These are phyloP conservation scores for Acanthurus leucopareius DNA, from an alignment of 2,797 vertebrate genomes.

Conservation along the genomic window DNA sequence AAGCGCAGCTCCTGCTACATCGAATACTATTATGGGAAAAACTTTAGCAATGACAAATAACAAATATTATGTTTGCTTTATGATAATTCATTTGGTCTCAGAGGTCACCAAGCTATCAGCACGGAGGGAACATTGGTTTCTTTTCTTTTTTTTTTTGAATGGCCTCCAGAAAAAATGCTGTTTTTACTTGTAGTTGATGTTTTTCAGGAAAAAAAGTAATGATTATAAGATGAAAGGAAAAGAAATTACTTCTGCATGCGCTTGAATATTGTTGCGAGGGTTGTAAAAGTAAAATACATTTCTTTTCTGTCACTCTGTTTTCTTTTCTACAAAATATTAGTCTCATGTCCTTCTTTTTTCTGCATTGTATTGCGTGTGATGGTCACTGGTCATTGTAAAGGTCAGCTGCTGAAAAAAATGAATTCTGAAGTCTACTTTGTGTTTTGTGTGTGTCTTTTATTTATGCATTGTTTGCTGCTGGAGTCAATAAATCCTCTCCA, in stretches of 20 bases:
- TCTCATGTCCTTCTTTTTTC: not conserved
- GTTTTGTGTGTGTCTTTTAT: not conserved
- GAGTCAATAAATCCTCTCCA: no score
- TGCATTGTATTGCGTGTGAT: not conserved
- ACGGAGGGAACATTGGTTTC: slow-evolving; percentile 11
- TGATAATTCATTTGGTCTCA: slow-evolving; percentile 60
- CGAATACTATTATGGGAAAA: slow-evolving; percentile 35
- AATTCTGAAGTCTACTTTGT: not conserved
- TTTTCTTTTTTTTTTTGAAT: slow-evolving; percentile 18
- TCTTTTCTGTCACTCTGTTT: not conserved
- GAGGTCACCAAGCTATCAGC: slow-evolving; percentile 46
- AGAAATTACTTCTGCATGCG: not conserved
- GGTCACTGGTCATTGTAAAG: not conserved
- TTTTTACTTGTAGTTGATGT: slow-evolving; percentile 16
- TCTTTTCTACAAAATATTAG: not conserved
- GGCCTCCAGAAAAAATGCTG: not conserved
- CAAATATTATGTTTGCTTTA: slow-evolving; percentile 47
- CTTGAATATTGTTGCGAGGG: not conserved
- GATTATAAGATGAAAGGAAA: slow-evolving; percentile 14
- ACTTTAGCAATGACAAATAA: slow-evolving; percentile 47
- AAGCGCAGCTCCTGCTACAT: slow-evolving; percentile 22
- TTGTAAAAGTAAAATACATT: not conserved
- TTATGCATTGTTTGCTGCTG: not conserved
- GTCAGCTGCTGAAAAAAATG: not conserved
- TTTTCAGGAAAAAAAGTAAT: slow-evolving; percentile 1